Percentiles rank a stretch among this genome's conserved stretches.
Conservation (phyloP, 2,888 invertebrate species). For the Euzetes globulus region DNA sequence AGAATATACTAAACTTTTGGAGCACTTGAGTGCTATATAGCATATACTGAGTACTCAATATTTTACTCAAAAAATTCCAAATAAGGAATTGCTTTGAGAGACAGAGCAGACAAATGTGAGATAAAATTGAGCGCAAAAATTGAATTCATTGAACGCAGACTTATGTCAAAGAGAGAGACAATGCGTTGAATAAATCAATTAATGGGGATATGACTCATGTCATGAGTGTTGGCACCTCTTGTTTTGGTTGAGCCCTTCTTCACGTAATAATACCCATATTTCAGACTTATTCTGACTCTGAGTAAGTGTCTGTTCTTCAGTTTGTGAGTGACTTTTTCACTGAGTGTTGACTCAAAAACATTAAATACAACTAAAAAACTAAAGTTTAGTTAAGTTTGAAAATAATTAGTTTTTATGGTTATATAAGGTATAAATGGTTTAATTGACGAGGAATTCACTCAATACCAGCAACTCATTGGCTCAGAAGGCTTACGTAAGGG, state of each 20-base stretch:
- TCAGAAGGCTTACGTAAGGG: not conserved
- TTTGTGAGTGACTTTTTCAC: not conserved
- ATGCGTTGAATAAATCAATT: not conserved
- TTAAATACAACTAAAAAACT: not conserved
- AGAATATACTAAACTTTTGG: not conserved
- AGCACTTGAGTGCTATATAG: too few relatives aligned
- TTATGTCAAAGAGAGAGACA: not conserved
- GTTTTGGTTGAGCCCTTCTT: too few relatives aligned
- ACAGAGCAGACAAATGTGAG: too few relatives aligned
- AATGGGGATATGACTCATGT: not conserved
- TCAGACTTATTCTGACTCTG: not conserved
- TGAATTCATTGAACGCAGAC: too few relatives aligned
- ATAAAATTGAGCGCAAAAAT: too few relatives aligned
- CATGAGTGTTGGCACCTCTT: not conserved
- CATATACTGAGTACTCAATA: too few relatives aligned
- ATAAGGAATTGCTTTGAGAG: too few relatives aligned
- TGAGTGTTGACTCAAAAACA: not conserved
- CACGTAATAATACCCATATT: too few relatives aligned
- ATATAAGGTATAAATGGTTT: constrained; percentile 14
- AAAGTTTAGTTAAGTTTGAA: constrained; percentile 4
- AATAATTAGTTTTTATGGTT: constrained; percentile 17
- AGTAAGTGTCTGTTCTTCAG: not conserved
- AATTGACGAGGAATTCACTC: constrained; percentile 9
- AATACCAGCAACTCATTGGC: not conserved
- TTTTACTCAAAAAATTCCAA: not conserved